Conservation (phyloP, 2,888 invertebrate species). For the Neoascia interrupta region DNA sequence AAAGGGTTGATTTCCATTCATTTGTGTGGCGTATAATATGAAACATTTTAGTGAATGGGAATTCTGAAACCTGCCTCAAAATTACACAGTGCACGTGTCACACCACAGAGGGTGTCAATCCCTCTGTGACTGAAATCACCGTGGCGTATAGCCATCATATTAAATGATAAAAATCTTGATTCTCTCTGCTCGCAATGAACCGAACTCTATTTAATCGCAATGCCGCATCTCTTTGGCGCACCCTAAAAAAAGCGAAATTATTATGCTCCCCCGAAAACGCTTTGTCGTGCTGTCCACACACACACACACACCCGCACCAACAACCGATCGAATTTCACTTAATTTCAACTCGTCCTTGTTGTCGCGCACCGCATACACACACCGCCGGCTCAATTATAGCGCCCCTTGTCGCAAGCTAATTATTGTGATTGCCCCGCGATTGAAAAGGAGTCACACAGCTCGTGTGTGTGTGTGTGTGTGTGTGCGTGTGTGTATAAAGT, state of each 20-base stretch:
- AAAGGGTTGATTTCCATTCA: too few relatives aligned
- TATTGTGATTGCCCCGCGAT: slow-evolving; percentile 54
- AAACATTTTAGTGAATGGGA: too few relatives aligned
- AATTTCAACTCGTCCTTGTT: slow-evolving; percentile 37
- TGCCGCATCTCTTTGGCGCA: not conserved
- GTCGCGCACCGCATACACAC: not conserved
- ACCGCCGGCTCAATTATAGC: slow-evolving; percentile 27
- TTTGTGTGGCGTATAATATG: too few relatives aligned
- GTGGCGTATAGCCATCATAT: slow-evolving; percentile 15
- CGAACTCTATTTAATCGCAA: slow-evolving; percentile 2
- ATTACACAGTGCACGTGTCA: not conserved
- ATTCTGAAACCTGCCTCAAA: not conserved
- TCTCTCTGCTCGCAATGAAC: not conserved
- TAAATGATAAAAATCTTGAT: slow-evolving; percentile 32
- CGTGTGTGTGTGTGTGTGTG: not conserved
- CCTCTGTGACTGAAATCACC: slow-evolving; percentile 6
- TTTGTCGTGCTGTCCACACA: not conserved
- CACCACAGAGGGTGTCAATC: not conserved
- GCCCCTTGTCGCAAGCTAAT: slow-evolving; percentile 46
- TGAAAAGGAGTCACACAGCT: slow-evolving; percentile 1
- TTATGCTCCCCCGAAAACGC: too few relatives aligned
- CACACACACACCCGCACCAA: slow-evolving; percentile 19
- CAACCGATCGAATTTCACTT: slow-evolving; percentile 56
- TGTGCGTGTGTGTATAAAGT: slow-evolving; percentile 4
- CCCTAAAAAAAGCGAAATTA: too few relatives aligned